phyloP scores from a whole-genome alignment of 2,113 vertebrate genomes.

The Pungitius pungitius region DNA sequence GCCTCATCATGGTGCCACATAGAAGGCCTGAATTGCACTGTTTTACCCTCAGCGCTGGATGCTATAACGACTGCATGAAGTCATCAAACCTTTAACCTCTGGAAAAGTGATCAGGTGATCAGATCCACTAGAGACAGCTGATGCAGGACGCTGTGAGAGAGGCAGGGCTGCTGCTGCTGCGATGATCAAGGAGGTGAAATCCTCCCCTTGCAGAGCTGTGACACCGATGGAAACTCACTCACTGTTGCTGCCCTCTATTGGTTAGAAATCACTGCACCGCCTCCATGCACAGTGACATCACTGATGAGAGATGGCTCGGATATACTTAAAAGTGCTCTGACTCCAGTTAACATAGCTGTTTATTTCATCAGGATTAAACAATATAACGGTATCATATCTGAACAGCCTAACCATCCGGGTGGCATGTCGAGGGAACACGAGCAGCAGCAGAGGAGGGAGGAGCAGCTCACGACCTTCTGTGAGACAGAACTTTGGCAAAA shows the following conservation, averaged over 20 bases:
- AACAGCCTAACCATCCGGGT: constrained; percentile 27
- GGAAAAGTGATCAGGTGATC: no score
- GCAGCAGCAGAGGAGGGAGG: constrained; percentile 54
- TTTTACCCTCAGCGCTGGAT: background rate
- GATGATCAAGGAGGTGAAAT: background rate
- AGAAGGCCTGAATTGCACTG: background rate
- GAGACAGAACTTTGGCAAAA: constrained; percentile 95
- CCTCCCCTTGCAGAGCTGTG: background rate
- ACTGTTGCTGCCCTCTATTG: constrained; percentile 61
- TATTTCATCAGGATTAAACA: background rate
- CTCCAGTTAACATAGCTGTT: no score
- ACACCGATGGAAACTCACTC: background rate
- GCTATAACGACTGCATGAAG: background rate
- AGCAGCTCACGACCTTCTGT: constrained; percentile 83
- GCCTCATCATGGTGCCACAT: background rate
- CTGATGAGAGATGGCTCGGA: constrained; percentile 9
- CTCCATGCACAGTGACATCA: constrained; percentile 8
- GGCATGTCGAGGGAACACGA: constrained; percentile 28
- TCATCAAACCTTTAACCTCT: background rate
- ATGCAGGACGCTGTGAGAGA: background rate
- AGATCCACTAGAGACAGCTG: no score
- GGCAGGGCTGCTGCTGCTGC: background rate
- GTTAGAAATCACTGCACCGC: background rate
- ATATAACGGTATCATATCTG: background rate
- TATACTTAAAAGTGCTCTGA: background rate